Evolutionary conservation across 2,797 vertebrate species (phyloP).

Genomic region (Mico argentatus): DNA sequence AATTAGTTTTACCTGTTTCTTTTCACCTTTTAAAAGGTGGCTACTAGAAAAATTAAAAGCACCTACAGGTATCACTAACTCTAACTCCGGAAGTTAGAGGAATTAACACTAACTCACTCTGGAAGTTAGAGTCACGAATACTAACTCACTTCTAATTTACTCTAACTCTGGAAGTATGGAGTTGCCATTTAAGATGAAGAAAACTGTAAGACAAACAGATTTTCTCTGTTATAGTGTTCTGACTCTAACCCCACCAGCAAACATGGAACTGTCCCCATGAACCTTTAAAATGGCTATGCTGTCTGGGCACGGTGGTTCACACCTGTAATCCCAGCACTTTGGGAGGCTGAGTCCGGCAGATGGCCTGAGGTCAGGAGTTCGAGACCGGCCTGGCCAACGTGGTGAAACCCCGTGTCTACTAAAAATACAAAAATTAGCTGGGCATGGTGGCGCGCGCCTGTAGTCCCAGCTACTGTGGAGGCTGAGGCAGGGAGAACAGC

Average conservation of each 20-base stretch:
- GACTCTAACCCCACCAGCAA: neutral
- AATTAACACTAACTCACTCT: too few relatives aligned
- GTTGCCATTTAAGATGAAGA: too few relatives aligned
- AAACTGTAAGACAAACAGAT: too few relatives aligned
- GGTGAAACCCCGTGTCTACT: neutral
- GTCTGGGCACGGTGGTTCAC: neutral
- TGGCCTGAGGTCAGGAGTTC: neutral
- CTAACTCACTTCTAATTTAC: too few relatives aligned
- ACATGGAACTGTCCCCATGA: neutral
- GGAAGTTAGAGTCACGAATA: too few relatives aligned
- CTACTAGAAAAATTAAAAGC: neutral
- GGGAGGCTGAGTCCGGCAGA: neutral
- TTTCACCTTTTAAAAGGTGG: neutral
- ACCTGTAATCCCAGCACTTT: neutral
- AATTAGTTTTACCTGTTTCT: neutral
- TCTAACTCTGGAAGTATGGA: too few relatives aligned
- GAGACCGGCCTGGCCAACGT: neutral
- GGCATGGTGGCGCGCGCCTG: rapidly evolving
- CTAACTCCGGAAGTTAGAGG: too few relatives aligned
- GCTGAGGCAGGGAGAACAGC: neutral
- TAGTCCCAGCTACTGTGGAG: neutral
- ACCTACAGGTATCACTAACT: neutral
- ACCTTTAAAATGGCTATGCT: neutral
- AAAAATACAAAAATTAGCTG: neutral
- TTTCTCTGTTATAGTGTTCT: neutral